Base-by-base conservation (phyloP, 2,797 vertebrate genomes). In the Gymnothorax reevesii region DNA sequence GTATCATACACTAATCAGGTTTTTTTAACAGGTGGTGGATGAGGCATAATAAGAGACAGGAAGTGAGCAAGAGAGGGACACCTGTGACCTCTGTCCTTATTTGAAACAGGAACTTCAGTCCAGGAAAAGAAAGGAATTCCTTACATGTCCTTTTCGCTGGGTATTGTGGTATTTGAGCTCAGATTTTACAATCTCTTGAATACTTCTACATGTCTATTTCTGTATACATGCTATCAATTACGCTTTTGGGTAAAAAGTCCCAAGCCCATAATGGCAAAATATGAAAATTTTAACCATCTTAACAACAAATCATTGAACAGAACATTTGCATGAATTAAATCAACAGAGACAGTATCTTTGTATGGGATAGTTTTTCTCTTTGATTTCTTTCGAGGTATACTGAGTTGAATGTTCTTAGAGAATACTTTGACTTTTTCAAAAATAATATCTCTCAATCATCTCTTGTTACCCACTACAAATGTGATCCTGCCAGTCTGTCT, bases 41-140 rank as follows among this genome's bases (percentile, higher is more conserved):
- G 33, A 95, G 94, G 92, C 89, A 89, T 86, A 88, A 83, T 57
- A 86, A 89, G 90, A 92, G 42, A 42, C 94, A 95, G 95, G 95
- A 96, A 94, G 91, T 89, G 90, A 60, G 90, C 92, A 90, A 84
- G 87, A 91, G 89, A 92, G 89, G 89, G 93, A 94, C 95, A 96
- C 95, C 93, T 95, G 94, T 93, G 94, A 95, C 91, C 94, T 95
- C 92, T 95, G 94, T 94, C 95, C 93, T 93, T 87, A 85, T 93
- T 89, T 91, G 89, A 84, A 84, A 93, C 95, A 95, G 95, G 94
- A 96, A 94, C 91, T 93, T 90, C 66, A 88, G 88, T 87, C 88
- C 89, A 91, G 91, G 92, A 94, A 92, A 91, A 88, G 89, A 86
- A 77, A 87, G 79, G 59, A 84, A 86, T 10, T 22, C 22, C 71